These are phyloP conservation scores for Gastrophysa polygoni DNA, from an alignment of 2,888 invertebrate species.

Conservation along the genomic window DNA sequence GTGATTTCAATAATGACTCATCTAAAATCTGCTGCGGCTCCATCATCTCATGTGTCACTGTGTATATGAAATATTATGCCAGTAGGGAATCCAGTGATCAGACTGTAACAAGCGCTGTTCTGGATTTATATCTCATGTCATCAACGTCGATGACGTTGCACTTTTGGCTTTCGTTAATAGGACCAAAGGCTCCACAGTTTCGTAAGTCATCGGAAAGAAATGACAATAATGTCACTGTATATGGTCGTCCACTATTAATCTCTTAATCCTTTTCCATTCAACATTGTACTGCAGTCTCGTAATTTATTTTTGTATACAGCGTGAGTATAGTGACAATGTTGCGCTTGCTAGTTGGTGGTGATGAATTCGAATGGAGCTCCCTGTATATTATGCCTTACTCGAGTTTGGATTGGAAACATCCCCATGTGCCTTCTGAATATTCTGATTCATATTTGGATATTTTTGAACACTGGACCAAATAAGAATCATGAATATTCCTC, in stretches of 20 bases:
- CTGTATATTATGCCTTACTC: no score
- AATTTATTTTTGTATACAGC: no score
- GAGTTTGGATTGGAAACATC: neutral
- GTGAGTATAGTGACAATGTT: no score
- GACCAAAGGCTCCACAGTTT: slow-evolving; percentile 34
- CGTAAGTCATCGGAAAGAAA: neutral
- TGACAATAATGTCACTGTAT: neutral
- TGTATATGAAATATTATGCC: slow-evolving; percentile 24
- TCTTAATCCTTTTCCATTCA: neutral
- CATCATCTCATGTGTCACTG: slow-evolving; percentile 13
- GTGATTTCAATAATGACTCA: slow-evolving; percentile 32
- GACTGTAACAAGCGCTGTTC: slow-evolving; percentile 41
- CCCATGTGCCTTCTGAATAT: neutral
- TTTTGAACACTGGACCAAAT: slow-evolving; percentile 21
- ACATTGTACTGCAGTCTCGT: no score
- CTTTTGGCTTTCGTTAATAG: slow-evolving; percentile 51
- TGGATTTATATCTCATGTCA: slow-evolving; percentile 50
- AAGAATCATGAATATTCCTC: slow-evolving; percentile 8
- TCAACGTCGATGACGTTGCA: slow-evolving; percentile 54
- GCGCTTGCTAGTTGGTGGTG: no score
- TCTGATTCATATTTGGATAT: slow-evolving; percentile 23
- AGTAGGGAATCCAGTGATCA: slow-evolving; percentile 28
- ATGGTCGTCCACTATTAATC: neutral
- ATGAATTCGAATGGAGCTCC: no score
- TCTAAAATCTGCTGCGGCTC: neutral